phyloP scores from a whole-genome alignment of 2,888 invertebrate species.

The Oligia fasciuncula region DNA sequence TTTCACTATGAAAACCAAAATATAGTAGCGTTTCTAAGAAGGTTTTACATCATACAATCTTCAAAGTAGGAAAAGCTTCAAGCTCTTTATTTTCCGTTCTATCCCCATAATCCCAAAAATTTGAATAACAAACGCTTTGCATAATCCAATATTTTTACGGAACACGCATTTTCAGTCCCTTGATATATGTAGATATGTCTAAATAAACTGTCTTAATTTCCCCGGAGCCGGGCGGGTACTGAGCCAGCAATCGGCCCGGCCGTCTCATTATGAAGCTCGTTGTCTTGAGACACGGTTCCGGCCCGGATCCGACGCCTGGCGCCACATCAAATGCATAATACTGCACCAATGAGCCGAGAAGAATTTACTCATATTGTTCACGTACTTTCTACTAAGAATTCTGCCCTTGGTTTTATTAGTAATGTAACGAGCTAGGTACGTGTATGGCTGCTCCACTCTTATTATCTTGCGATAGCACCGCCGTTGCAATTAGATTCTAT shows the following conservation, averaged over 20 bases:
- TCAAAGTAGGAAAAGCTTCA: constrained; percentile 32
- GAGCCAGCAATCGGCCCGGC: constrained; percentile 76
- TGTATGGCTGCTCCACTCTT: constrained; percentile 1
- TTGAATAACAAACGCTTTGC: constrained; percentile 59
- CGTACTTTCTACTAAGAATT: constrained; percentile 34
- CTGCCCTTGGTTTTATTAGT: constrained; percentile 21
- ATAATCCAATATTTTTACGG: constrained; percentile 65
- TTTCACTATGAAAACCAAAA: background rate
- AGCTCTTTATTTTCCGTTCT: constrained; percentile 39
- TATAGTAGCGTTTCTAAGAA: constrained; percentile 1
- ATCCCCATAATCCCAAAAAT: constrained; percentile 39
- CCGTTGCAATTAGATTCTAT: constrained; percentile 42
- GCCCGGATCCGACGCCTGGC: constrained; percentile 52
- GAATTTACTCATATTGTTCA: constrained; percentile 52
- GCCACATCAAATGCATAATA: constrained; percentile 64
- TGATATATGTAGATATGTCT: constrained; percentile 72
- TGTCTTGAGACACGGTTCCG: constrained; percentile 75
- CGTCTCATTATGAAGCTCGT: constrained; percentile 77
- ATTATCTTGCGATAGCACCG: constrained; percentile 16
- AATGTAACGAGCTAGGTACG: constrained; percentile 1
- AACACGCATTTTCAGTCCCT: constrained; percentile 64
- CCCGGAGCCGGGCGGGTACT: constrained; percentile 75
- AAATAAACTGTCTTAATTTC: constrained; percentile 84
- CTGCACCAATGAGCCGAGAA: constrained; percentile 55
- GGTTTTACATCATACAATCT: constrained; percentile 25